phyloP scores from a whole-genome alignment of 2,797 vertebrate genomes.

The Scarus forsteni region DNA sequence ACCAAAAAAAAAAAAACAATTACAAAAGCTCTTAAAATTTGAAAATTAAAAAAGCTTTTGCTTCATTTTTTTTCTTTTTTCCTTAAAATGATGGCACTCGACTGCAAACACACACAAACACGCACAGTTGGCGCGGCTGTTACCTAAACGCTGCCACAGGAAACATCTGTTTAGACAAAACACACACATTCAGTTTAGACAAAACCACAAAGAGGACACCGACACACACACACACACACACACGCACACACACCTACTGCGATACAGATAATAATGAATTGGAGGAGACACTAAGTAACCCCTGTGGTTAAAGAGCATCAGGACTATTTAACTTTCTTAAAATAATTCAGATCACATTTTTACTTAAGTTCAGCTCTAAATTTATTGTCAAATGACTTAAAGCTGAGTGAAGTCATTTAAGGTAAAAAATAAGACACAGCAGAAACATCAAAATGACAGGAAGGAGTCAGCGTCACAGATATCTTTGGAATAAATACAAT shows the following conservation, averaged over 20 bases:
- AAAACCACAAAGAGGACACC: conserved; percentile 78
- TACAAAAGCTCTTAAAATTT: not conserved
- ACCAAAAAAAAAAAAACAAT: not conserved
- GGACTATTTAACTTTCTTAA: not conserved
- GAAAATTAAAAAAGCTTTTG: not conserved
- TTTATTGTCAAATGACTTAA: too few relatives aligned
- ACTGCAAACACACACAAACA: conserved; percentile 9
- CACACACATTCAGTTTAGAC: conserved; percentile 71
- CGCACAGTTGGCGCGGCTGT: conserved; percentile 49
- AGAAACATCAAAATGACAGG: too few relatives aligned
- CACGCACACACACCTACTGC: conserved; percentile 24
- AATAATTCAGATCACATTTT: not conserved
- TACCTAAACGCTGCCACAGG: conserved; percentile 77
- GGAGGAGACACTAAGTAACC: not conserved
- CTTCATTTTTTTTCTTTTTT: not conserved
- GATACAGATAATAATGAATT: conserved; percentile 2
- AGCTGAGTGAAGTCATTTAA: too few relatives aligned
- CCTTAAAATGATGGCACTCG: not conserved
- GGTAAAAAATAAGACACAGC: too few relatives aligned
- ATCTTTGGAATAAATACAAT: too few relatives aligned
- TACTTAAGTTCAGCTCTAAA: too few relatives aligned
- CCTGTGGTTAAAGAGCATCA: not conserved
- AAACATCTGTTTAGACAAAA: conserved; percentile 80
- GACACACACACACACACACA: conserved; percentile 31
- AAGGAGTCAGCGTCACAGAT: too few relatives aligned